Percentiles rank a stretch among this genome's conserved stretches.
Conservation (phyloP, 2,888 invertebrate genomes). For the Limnephilus auricula region DNA sequence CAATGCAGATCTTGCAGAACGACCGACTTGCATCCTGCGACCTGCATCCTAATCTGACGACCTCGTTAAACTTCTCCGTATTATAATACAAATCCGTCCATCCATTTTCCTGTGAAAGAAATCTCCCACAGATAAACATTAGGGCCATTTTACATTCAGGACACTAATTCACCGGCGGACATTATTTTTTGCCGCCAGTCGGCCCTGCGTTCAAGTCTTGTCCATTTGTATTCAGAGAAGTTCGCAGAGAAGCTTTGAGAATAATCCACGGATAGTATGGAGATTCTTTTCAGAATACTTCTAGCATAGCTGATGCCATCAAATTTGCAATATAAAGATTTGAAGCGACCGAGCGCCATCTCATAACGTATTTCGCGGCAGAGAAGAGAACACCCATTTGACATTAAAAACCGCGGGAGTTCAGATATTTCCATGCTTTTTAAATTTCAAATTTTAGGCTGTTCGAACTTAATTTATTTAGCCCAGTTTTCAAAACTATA, state of each 20-base stretch:
- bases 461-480: background rate
- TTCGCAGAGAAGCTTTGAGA: constrained; percentile 8
- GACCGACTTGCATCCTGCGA: background rate
- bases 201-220: background rate
- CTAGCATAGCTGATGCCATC: constrained; percentile 16
- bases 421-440: background rate
- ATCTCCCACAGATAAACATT: background rate
- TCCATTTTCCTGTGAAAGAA: constrained; percentile 1
- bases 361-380: constrained; percentile 25
- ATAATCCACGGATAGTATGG: constrained; percentile 11
- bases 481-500: background rate
- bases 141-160: background rate
- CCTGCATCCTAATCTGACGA: background rate
- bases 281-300: background rate
- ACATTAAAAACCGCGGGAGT: background rate
- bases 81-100: background rate
- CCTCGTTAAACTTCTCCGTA: background rate
- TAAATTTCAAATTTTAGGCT: background rate
- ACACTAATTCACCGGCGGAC: background rate
- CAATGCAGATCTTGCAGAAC: constrained; percentile 1
- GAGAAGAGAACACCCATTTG: background rate
- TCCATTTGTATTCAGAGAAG: constrained; percentile 42
- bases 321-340: constrained; percentile 46
- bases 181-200: constrained; percentile 4
- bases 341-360: constrained; percentile 2